phyloP scores from a whole-genome alignment of 2,888 invertebrate genomes.

The Choreutis nemorana region DNA sequence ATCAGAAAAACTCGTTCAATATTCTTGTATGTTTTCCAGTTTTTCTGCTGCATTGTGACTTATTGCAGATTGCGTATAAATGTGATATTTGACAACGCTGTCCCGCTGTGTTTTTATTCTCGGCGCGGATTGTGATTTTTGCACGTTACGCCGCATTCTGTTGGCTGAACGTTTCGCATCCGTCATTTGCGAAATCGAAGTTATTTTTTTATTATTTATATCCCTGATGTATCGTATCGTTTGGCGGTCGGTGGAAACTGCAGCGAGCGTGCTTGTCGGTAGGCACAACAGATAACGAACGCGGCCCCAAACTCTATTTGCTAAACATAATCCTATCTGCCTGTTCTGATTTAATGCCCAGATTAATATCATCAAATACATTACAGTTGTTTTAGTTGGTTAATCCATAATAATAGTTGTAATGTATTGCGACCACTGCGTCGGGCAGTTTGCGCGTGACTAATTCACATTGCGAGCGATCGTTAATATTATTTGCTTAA shows the following conservation, averaged over 20 bases:
- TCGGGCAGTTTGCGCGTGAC: too few species aligned
- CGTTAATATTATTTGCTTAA: too few species aligned
- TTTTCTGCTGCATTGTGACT: conserved; percentile 17
- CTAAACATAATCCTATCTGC: conserved; percentile 18
- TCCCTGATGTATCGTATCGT: conserved; percentile 5
- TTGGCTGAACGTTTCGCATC: conserved; percentile 9
- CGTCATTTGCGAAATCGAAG: conserved; percentile 29
- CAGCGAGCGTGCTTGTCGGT: conserved; percentile 11
- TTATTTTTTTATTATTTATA: conserved; percentile 13
- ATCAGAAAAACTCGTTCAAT: background rate
- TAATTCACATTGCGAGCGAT: too few species aligned
- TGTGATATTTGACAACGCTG: conserved; percentile 19
- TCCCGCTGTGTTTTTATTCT: conserved; percentile 21
- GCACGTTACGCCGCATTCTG: conserved; percentile 1
- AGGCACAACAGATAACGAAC: too few species aligned
- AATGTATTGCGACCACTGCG: conserved; percentile 30
- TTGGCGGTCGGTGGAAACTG: conserved; percentile 10
- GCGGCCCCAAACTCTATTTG: conserved; percentile 16
- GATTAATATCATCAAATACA: conserved; percentile 31
- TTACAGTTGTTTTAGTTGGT: conserved; percentile 31
- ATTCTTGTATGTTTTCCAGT: conserved; percentile 17
- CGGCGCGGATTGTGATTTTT: conserved; percentile 14
- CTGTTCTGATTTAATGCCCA: conserved; percentile 26
- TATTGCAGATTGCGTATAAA: conserved; percentile 36
- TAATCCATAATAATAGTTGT: conserved; percentile 38